Percentiles rank a stretch among this genome's conserved stretches.
phyloP scores from a whole-genome alignment of 2,888 invertebrate genomes.

The Orthonevra nobilis region DNA sequence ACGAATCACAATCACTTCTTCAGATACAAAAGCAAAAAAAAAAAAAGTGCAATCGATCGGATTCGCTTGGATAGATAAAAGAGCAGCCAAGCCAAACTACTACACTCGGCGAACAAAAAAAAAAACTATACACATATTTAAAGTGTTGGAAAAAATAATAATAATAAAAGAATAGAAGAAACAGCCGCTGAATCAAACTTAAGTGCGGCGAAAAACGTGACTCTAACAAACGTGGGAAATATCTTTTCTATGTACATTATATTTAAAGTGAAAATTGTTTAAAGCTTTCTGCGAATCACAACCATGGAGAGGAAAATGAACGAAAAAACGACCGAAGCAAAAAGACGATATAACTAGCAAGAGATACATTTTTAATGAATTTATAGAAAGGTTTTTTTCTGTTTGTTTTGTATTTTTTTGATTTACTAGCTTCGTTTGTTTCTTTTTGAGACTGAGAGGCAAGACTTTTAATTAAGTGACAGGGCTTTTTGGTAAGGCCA shows the following conservation, averaged over 20 bases:
- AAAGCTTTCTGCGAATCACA: slow-evolving; percentile 52
- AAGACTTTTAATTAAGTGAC: slow-evolving; percentile 29
- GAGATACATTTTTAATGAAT: slow-evolving; percentile 39
- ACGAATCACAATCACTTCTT: slow-evolving; percentile 37
- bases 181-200: neutral
- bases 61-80: neutral
- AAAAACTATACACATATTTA: slow-evolving; percentile 38
- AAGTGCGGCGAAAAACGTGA: slow-evolving; percentile 44
- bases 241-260: slow-evolving; percentile 18
- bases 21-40: slow-evolving; percentile 1
- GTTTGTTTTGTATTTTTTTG: too few relatives aligned
- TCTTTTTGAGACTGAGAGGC: neutral
- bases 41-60: slow-evolving; percentile 16
- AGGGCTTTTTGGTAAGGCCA: neutral
- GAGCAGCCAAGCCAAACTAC: neutral
- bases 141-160: slow-evolving; percentile 18
- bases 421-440: too few relatives aligned
- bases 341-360: neutral
- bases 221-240: slow-evolving; percentile 59
- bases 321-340: too few relatives aligned
- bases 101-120: slow-evolving; percentile 39
- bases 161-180: neutral
- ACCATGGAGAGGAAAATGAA: slow-evolving; percentile 18
- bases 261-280: slow-evolving; percentile 52
- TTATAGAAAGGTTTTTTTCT: slow-evolving; percentile 9